These are phyloP conservation scores for Podargus strigoides DNA, from an alignment of 2,797 vertebrate species.

Conservation along the genomic window DNA sequence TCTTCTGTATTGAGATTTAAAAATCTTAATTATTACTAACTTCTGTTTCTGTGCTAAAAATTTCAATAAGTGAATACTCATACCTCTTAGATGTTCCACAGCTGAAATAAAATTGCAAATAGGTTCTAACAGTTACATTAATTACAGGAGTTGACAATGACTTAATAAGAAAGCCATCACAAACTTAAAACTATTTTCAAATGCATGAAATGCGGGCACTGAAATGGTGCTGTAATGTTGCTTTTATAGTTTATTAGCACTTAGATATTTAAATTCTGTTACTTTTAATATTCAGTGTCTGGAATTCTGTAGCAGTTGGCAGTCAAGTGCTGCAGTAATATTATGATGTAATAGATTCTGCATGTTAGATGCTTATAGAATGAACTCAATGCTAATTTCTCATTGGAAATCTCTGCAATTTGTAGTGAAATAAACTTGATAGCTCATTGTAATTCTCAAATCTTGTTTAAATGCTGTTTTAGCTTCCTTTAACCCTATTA, in stretches of 20 bases:
- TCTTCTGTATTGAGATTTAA: not conserved
- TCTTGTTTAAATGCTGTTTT: not conserved
- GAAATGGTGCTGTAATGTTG: not conserved
- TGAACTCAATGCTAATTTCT: not conserved
- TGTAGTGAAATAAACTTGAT: not conserved
- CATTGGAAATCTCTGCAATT: not conserved
- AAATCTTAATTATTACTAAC: not conserved
- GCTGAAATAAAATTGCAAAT: not conserved
- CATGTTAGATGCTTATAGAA: not conserved
- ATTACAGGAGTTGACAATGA: not conserved
- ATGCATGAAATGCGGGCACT: not conserved
- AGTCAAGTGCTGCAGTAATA: not conserved
- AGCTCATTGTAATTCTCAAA: not conserved
- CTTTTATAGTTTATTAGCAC: not conserved
- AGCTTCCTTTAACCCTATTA: not conserved
- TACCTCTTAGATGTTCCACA: not conserved
- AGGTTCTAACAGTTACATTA: not conserved
- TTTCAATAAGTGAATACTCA: fast-evolving
- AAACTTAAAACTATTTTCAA: not conserved
- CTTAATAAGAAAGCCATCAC: not conserved
- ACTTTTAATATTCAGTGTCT: not conserved
- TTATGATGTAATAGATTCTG: not conserved
- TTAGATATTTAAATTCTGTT: not conserved
- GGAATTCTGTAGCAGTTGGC: not conserved
- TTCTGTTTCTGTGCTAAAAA: not conserved